A percentile compares a stretch with the other conserved stretches of the same genome.
phyloP scores from a whole-genome alignment of 2,797 vertebrate genomes.

The Amphiprion clarkii region DNA sequence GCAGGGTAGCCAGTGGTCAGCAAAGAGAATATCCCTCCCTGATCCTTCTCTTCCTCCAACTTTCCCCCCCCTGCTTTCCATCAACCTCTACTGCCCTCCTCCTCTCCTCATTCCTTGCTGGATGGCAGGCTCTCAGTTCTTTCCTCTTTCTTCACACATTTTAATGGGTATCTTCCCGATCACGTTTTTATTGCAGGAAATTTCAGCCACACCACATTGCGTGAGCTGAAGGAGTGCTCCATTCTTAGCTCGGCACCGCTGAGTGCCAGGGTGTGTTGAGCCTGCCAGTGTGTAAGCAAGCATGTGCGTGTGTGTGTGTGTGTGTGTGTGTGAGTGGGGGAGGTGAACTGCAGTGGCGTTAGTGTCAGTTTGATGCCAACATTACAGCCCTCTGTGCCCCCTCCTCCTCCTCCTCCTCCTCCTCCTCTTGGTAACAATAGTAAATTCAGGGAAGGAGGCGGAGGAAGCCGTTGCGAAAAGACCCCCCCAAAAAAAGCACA shows the following conservation, averaged over 20 bases:
- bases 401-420: slow-evolving; percentile 21
- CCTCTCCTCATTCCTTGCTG: slow-evolving; percentile 21
- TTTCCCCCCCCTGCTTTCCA: slow-evolving; percentile 11
- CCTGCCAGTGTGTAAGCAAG: slow-evolving; percentile 71
- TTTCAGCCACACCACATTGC: slow-evolving; percentile 87
- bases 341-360: slow-evolving; percentile 53
- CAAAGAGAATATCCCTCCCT: slow-evolving; percentile 42
- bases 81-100: background rate
- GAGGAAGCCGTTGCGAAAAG: slow-evolving; percentile 49
- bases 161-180: slow-evolving; percentile 87
- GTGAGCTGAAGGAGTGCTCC: slow-evolving; percentile 84
- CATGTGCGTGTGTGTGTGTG: slow-evolving; percentile 43
- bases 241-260: slow-evolving; percentile 84
- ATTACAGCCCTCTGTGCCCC: slow-evolving; percentile 50
- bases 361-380: slow-evolving; percentile 74
- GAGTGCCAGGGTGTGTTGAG: slow-evolving; percentile 79
- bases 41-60: slow-evolving; percentile 25
- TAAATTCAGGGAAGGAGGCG: slow-evolving; percentile 50
- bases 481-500: background rate
- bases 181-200: slow-evolving; percentile 88
- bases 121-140: slow-evolving; percentile 50
- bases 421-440: slow-evolving; percentile 61
- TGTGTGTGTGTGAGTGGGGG: slow-evolving; percentile 32
- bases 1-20: slow-evolving; percentile 74
- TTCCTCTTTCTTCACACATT: slow-evolving; percentile 73